These are phyloP conservation scores for Craniophora ligustri DNA, from an alignment of 2,888 invertebrate species.

Conservation along the genomic window DNA sequence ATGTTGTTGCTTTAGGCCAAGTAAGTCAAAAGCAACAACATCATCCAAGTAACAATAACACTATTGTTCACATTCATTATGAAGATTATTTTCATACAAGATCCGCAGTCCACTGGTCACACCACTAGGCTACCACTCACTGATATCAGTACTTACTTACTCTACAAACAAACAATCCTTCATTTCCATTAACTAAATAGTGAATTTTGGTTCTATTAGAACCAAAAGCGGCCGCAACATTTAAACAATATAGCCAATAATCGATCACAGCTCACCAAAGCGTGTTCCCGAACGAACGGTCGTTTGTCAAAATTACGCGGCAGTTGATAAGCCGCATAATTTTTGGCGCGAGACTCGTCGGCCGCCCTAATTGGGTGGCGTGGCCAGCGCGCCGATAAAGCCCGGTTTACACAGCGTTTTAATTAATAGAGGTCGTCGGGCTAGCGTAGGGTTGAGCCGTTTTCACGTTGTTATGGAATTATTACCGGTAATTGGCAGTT, in stretches of 20 bases:
- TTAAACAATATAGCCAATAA: conserved; percentile 65
- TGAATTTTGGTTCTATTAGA: conserved; percentile 26
- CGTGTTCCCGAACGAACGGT: conserved; percentile 73
- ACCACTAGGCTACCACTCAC: too few relatives aligned
- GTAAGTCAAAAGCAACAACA: too few relatives aligned
- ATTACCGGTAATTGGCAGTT: conserved; percentile 1
- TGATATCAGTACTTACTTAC: too few relatives aligned
- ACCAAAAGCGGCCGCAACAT: conserved; percentile 45
- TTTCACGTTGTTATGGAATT: conserved; percentile 5
- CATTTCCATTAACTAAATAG: too few relatives aligned
- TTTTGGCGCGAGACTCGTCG: conserved; percentile 81
- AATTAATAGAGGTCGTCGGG: conserved; percentile 86
- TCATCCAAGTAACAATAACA: too few relatives aligned
- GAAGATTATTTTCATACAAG: too few relatives aligned
- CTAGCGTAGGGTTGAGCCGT: conserved; percentile 63
- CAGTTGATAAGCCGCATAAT: conserved; percentile 86
- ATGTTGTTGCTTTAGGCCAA: too few relatives aligned
- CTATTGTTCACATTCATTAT: too few relatives aligned
- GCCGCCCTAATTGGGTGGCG: conserved; percentile 82
- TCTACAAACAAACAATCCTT: too few relatives aligned
- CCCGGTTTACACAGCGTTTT: conserved; percentile 87
- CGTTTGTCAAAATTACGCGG: conserved; percentile 85
- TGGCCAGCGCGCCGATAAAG: conserved; percentile 80
- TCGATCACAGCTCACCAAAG: conserved; percentile 73
- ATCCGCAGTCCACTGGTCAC: too few relatives aligned